Conservation (phyloP, 2,113 vertebrate genomes). For the Marmota flaviventris region DNA sequence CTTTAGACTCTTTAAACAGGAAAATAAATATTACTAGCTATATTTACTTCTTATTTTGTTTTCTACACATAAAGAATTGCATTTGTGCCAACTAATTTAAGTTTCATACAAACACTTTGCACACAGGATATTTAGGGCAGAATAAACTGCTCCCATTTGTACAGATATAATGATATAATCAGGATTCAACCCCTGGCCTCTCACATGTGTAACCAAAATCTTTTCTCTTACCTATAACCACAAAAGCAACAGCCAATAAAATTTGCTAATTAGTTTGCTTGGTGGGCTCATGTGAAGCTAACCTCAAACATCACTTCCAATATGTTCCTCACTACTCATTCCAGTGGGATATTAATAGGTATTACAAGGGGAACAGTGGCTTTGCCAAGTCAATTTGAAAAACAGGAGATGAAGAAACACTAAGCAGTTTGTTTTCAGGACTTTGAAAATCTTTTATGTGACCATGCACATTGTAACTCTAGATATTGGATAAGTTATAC, state of each 20-base stretch:
- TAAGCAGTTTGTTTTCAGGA: background rate
- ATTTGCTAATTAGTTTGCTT: background rate
- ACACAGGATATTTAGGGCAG: conserved; percentile 15
- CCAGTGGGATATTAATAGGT: background rate
- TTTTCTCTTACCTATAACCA: background rate
- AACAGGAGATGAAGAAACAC: background rate
- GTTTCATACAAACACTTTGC: background rate
- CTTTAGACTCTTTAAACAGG: background rate
- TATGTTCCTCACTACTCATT: background rate
- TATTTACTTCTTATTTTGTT: background rate
- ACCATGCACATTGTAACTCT: background rate
- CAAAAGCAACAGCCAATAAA: background rate
- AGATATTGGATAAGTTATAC: background rate
- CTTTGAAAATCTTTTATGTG: conserved; percentile 11
- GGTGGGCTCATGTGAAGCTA: background rate
- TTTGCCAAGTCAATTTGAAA: conserved; percentile 19
- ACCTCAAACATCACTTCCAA: background rate
- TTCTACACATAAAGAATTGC: background rate
- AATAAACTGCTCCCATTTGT: background rate
- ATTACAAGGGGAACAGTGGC: background rate
- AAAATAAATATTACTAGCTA: background rate
- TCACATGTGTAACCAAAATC: background rate
- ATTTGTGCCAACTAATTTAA: background rate
- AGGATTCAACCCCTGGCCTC: background rate
- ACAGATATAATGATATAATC: background rate